These are phyloP conservation scores for Lumbricus terrestris DNA, from an alignment of 2,888 invertebrate species.

Conservation along the genomic window DNA sequence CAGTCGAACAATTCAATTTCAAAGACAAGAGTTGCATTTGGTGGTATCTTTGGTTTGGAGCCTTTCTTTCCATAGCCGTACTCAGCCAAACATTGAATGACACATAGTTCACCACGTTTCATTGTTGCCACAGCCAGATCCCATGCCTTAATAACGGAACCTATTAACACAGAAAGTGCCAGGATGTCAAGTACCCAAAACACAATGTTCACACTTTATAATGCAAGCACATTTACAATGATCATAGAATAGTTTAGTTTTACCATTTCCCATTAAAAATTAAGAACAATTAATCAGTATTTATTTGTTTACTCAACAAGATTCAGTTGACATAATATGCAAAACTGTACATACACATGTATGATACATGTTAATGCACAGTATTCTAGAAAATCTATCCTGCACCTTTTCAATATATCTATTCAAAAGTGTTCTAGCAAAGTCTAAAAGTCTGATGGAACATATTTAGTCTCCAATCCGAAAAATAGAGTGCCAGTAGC, in stretches of 20 bases:
- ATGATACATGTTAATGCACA: background rate
- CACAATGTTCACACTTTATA: no score
- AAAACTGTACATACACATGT: no score
- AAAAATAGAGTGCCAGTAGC: background rate
- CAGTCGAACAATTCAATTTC: constrained; percentile 85
- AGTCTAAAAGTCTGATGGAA: background rate
- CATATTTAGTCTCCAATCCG: background rate
- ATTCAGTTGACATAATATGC: no score
- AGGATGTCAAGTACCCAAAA: background rate
- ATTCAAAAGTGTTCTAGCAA: background rate
- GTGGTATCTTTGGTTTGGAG: constrained; percentile 83
- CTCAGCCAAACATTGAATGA: constrained; percentile 79
- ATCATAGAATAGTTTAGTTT: background rate
- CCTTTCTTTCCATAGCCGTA: constrained; percentile 87
- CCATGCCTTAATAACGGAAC: constrained; percentile 86
- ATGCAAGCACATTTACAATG: no score
- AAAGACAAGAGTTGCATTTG: constrained; percentile 76
- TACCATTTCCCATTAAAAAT: background rate
- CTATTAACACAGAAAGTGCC: constrained; percentile 58
- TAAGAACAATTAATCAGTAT: no score
- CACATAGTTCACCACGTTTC: constrained; percentile 83
- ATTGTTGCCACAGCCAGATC: constrained; percentile 90
- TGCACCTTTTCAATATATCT: background rate
- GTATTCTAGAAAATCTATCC: background rate
- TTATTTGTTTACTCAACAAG: no score